A percentile compares a stretch with the other conserved stretches of the same genome.
Evolutionary conservation across 37 sponge, comb jelly and placozoan species (phyloP).

Genomic region (Spongilla lacustris): DNA sequence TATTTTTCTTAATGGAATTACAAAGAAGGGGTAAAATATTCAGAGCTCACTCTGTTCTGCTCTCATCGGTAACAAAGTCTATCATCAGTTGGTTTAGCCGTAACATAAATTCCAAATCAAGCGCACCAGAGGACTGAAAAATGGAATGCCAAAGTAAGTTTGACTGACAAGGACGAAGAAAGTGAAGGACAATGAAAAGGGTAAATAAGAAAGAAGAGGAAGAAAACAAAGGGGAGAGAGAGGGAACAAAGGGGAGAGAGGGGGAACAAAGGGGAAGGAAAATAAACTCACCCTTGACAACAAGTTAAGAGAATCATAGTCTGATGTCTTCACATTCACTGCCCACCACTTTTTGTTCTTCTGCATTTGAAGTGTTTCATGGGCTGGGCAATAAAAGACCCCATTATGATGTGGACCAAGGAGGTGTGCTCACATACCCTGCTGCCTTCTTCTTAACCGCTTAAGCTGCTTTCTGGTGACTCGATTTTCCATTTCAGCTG

Average conservation of each 20-base stretch:
- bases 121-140: conserved; percentile 47
- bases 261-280: neutral
- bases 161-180: neutral
- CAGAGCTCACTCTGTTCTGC: conserved; percentile 64
- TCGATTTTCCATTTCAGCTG: conserved; percentile 37
- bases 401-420: neutral
- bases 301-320: conserved; percentile 64
- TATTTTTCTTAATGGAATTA: neutral
- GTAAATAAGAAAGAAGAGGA: too few relatives aligned
- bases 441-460: conserved; percentile 36
- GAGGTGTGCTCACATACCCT: neutral
- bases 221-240: neutral
- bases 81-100: conserved; percentile 78
- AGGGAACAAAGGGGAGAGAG: neutral
- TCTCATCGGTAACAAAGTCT: conserved; percentile 68
- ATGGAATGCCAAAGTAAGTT: neutral
- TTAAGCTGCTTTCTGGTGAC: conserved; percentile 50
- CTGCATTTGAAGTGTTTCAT: conserved; percentile 42
- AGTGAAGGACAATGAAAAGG: neutral
- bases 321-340: conserved; percentile 48
- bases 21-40: neutral
- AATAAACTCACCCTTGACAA: conserved; percentile 56
- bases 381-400: conserved; percentile 8
- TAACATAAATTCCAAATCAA: conserved; percentile 78
- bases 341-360: conserved; percentile 52